Conservation (phyloP, 2,888 invertebrate species). For the Temnothorax rugatulus region DNA sequence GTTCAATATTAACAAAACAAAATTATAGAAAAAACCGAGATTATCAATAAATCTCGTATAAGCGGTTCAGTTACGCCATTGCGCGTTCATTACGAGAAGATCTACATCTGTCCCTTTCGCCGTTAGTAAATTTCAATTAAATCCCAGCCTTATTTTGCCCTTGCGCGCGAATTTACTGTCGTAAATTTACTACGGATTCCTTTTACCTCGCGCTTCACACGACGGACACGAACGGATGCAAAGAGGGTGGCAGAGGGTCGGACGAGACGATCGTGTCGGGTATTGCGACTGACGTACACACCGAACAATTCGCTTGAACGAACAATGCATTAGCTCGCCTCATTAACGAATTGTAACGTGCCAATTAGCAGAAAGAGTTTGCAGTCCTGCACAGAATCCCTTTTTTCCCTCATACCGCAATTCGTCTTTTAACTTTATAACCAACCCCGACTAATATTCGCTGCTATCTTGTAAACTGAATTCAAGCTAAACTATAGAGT, state of each 20-base stretch:
- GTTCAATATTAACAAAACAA: background rate
- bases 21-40: background rate
- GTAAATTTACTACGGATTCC: constrained; percentile 25
- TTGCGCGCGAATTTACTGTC: constrained; percentile 27
- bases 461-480: background rate
- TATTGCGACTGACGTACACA: constrained; percentile 55
- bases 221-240: constrained; percentile 34
- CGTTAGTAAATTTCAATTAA: constrained; percentile 69
- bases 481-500: constrained; percentile 1
- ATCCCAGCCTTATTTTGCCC: constrained; percentile 40
- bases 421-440: constrained; percentile 19
- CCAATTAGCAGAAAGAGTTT: constrained; percentile 74
- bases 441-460: background rate
- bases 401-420: constrained; percentile 26
- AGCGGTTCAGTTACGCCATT: background rate
- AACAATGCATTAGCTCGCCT: constrained; percentile 77
- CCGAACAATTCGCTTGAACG: constrained; percentile 46
- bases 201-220: constrained; percentile 39
- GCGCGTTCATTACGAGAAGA: constrained; percentile 51
- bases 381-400: constrained; percentile 19
- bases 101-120: constrained; percentile 20
- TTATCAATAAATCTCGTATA: background rate
- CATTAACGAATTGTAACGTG: constrained; percentile 77
- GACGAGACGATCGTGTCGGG: constrained; percentile 64
- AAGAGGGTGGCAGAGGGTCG: constrained; percentile 27